Conservation (phyloP, 1,140 invertebrate species). For the Papilio aristodemus region DNA sequence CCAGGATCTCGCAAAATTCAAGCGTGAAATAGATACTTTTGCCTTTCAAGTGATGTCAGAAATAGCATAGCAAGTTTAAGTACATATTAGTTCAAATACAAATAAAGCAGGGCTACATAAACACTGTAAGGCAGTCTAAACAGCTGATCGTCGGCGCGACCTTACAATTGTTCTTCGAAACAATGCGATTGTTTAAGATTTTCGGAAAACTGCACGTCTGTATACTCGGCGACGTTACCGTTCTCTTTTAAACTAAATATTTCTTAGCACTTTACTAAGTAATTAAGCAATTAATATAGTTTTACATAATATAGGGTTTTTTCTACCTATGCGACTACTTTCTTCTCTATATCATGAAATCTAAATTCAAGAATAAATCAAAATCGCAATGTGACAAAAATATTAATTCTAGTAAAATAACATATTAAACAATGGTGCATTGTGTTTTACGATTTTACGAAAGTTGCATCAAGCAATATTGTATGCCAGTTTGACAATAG, state of each 20-base stretch:
- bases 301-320: no score
- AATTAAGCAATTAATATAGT: no score
- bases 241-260: conserved; percentile 11
- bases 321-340: not conserved
- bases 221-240: not conserved
- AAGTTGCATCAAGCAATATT: not conserved
- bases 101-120: conserved; percentile 24
- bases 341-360: not conserved
- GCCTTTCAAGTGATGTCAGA: no score
- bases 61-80: not conserved
- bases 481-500: not conserved
- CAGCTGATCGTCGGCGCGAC: conserved; percentile 28
- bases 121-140: conserved; percentile 22
- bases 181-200: conserved; percentile 31
- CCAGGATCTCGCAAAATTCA: not conserved
- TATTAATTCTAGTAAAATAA: no score
- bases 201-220: conserved; percentile 24
- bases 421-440: no score
- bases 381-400: no score
- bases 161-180: conserved; percentile 33
- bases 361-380: no score
- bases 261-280: no score
- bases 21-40: no score
- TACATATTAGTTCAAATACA: conserved; percentile 5
- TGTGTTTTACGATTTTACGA: no score